Conservation (phyloP, 1,140 invertebrate species). For the Danaus plexippus region DNA sequence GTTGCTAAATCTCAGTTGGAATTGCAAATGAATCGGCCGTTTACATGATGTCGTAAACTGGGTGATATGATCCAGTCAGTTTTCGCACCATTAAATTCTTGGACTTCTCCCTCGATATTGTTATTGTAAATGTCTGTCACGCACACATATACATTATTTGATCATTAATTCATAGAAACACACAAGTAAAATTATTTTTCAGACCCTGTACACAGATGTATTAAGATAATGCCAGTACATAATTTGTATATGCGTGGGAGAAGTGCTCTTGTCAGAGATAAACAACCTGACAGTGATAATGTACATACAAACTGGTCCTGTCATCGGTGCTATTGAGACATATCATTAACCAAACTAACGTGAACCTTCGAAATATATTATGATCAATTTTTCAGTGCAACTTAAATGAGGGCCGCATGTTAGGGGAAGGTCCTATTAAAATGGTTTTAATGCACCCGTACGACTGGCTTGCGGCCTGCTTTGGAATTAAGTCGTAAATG, state of each 20-base stretch:
- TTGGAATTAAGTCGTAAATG: constrained; percentile 68
- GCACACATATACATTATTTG: constrained; percentile 30
- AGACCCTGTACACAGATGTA: no score
- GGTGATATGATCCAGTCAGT: constrained; percentile 69
- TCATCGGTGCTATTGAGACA: constrained; percentile 49
- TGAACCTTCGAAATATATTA: constrained; percentile 24
- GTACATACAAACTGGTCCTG: constrained; percentile 51
- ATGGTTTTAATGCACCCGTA: constrained; percentile 45
- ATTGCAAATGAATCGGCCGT: constrained; percentile 70
- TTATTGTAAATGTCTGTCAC: constrained; percentile 52
- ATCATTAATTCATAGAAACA: background rate
- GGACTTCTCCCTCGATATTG: constrained; percentile 48
- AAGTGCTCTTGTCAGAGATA: constrained; percentile 47
- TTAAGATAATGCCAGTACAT: background rate
- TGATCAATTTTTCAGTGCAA: constrained; percentile 5
- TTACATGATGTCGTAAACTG: constrained; percentile 65
- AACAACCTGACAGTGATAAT: constrained; percentile 50
- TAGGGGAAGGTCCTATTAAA: constrained; percentile 43
- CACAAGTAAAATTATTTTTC: no score
- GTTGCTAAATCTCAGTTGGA: constrained; percentile 57
- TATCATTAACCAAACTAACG: constrained; percentile 30
- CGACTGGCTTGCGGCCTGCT: constrained; percentile 45
- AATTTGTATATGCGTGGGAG: constrained; percentile 38
- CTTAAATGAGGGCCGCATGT: constrained; percentile 13
- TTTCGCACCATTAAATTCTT: constrained; percentile 67